Evolutionary conservation across 2,113 vertebrate species (phyloP).

Genomic region (Cochlearius cochlearius): DNA sequence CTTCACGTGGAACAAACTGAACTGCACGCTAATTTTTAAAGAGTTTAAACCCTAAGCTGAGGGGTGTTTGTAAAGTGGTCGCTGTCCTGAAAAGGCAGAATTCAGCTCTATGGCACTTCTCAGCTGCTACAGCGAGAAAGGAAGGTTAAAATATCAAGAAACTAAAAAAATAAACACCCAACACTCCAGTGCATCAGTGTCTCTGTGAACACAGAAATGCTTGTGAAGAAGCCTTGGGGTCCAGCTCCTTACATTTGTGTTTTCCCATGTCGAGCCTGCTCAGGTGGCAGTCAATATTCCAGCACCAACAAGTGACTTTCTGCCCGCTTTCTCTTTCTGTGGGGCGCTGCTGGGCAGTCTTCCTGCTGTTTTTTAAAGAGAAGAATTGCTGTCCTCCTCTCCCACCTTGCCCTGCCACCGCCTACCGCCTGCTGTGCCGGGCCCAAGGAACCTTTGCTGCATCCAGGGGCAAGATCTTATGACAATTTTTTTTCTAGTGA

Average conservation of each 20-base stretch:
- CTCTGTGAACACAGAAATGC: not conserved
- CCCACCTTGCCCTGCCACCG: not conserved
- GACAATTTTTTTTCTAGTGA: not conserved
- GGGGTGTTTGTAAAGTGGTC: not conserved
- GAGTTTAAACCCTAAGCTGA: not conserved
- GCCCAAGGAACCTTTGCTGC: not conserved
- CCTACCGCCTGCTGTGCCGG: rapidly evolving
- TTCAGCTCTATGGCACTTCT: not conserved
- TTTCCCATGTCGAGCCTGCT: rapidly evolving
- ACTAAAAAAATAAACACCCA: not conserved
- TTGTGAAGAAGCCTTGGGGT: not conserved
- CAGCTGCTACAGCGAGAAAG: not conserved
- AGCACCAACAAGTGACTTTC: not conserved
- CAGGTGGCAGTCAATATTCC: not conserved
- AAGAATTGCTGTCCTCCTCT: not conserved
- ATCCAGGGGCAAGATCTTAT: too few relatives aligned
- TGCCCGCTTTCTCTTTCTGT: rapidly evolving
- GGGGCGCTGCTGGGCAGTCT: not conserved
- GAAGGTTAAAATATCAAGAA: not conserved
- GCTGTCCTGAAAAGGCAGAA: not conserved
- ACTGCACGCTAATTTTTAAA: not conserved
- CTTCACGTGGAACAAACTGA: not conserved
- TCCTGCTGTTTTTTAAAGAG: not conserved
- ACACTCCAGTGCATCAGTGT: too few relatives aligned
- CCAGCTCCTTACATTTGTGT: not conserved